phyloP scores from a whole-genome alignment of 2,113 vertebrate species.

The Hyla sarda region DNA sequence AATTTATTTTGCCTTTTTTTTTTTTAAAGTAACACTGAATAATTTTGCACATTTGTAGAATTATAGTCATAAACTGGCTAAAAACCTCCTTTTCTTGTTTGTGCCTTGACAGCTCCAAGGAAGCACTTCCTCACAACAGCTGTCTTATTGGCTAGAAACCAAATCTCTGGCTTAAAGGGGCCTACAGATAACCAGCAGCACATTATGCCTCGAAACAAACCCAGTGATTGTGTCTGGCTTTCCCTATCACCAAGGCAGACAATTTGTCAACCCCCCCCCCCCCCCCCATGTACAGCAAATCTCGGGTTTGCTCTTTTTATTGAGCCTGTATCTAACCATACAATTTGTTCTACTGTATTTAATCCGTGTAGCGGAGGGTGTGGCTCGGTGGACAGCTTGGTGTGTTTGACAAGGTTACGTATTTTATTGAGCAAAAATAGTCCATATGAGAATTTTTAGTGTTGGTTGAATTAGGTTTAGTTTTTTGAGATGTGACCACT shows the following conservation, averaged over 20 bases:
- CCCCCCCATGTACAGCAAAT: slow-evolving; percentile 25
- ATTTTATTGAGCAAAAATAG: no score
- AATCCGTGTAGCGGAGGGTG: background rate
- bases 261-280: slow-evolving; percentile 64
- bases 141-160: slow-evolving; percentile 94
- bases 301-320: slow-evolving; percentile 28
- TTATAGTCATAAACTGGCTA: slow-evolving; percentile 61
- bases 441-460: no score
- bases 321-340: slow-evolving; percentile 2
- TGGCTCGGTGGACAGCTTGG: background rate
- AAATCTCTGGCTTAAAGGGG: slow-evolving; percentile 86
- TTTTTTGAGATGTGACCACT: no score
- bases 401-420: background rate
- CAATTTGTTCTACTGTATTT: background rate
- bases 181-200: slow-evolving; percentile 78
- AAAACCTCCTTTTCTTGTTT: slow-evolving; percentile 83
- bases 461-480: no score
- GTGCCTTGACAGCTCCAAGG: slow-evolving; percentile 88
- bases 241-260: slow-evolving; percentile 66
- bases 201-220: slow-evolving; percentile 77
- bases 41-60: background rate
- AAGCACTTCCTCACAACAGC: slow-evolving; percentile 94
- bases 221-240: slow-evolving; percentile 79
- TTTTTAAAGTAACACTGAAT: background rate
- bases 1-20: background rate